Evolutionary conservation across 2,797 vertebrate species (phyloP).

Genomic region (Amblyopsis hoosieri): DNA sequence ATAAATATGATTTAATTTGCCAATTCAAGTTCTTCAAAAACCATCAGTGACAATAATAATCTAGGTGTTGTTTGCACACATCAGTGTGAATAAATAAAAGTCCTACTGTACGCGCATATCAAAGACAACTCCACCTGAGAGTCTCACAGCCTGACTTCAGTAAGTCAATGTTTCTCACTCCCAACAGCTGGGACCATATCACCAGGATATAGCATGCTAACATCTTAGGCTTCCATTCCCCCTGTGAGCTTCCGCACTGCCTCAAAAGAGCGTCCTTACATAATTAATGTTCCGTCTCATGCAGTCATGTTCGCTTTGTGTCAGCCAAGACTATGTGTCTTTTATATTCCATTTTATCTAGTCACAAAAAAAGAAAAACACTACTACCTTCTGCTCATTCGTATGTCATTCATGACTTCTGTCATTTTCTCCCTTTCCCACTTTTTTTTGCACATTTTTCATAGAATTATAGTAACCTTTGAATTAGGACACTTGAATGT

Average conservation of each 20-base stretch:
- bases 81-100: conserved; percentile 39
- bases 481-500: conserved; percentile 51
- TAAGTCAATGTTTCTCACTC: conserved; percentile 58
- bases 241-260: conserved; percentile 53
- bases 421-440: conserved; percentile 25
- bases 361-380: conserved; percentile 47
- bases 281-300: conserved; percentile 81
- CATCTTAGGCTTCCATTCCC: conserved; percentile 57
- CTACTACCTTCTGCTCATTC: conserved; percentile 38
- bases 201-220: conserved; percentile 52
- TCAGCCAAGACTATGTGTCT: conserved; percentile 67
- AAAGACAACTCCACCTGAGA: conserved; percentile 43
- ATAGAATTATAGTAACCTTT: conserved; percentile 49
- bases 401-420: conserved; percentile 8
- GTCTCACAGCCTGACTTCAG: conserved; percentile 30
- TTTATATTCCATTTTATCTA: conserved; percentile 81
- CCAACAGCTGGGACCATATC: conserved; percentile 45
- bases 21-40: conserved; percentile 21
- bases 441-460: conserved; percentile 19
- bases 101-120: conserved; percentile 16
- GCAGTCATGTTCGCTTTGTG: conserved; percentile 74
- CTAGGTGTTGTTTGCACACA: conserved; percentile 41
- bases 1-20: conserved; percentile 18
- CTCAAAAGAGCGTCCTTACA: conserved; percentile 72
- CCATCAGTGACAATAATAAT: not conserved